These are phyloP conservation scores for Temnothorax nylanderi DNA, from an alignment of 1,140 invertebrate species.

Conservation along the genomic window DNA sequence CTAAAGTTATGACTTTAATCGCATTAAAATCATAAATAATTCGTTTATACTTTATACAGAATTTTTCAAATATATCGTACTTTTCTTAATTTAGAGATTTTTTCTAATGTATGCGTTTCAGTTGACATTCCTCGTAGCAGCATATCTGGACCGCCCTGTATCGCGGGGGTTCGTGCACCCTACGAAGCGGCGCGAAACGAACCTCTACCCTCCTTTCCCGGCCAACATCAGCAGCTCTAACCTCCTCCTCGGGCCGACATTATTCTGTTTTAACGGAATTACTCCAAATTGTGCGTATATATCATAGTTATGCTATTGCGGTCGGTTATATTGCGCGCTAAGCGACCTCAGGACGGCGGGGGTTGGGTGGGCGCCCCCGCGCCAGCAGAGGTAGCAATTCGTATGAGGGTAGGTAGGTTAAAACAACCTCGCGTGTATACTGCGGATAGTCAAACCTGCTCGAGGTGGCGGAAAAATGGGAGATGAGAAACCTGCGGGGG, in stretches of 20 bases:
- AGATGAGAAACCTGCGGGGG: background rate
- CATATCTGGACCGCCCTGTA: background rate
- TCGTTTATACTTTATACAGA: background rate
- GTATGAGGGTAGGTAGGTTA: slow-evolving; percentile 32
- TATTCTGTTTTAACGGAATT: slow-evolving; percentile 77
- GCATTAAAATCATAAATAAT: background rate
- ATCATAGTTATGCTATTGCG: slow-evolving; percentile 78
- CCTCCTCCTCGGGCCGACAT: slow-evolving; percentile 51
- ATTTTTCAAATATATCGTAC: background rate
- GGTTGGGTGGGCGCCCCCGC: background rate
- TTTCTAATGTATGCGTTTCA: background rate
- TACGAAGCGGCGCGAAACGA: slow-evolving; percentile 2
- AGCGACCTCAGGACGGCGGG: slow-evolving; percentile 46
- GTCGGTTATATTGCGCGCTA: slow-evolving; percentile 74
- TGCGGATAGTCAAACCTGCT: slow-evolving; percentile 24
- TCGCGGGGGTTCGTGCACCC: background rate
- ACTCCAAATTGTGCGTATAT: slow-evolving; percentile 78
- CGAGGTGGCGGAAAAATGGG: background rate
- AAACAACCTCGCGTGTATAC: background rate
- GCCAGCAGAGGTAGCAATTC: slow-evolving; percentile 47
- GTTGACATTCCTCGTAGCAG: background rate
- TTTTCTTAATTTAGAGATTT: background rate
- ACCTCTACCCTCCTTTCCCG: slow-evolving; percentile 7
- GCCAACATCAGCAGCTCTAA: slow-evolving; percentile 32
- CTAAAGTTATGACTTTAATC: background rate